Conservation (phyloP, 2,888 invertebrate species). For the Cryptocephalus primarius region DNA sequence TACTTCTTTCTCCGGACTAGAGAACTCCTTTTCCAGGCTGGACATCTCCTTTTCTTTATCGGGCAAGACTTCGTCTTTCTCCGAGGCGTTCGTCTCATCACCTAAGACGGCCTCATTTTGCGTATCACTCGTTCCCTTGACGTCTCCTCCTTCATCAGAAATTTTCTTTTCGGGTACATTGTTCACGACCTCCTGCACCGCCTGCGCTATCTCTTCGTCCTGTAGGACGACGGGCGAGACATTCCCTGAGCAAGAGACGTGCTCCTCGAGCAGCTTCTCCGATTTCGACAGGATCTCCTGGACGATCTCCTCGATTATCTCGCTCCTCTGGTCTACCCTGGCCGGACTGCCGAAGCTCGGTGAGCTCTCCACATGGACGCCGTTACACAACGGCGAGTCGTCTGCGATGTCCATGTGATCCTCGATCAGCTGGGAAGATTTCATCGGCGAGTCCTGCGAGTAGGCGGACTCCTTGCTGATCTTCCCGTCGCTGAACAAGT, state of each 20-base stretch:
- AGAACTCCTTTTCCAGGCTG: slow-evolving; percentile 21
- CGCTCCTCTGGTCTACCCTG: slow-evolving; percentile 32
- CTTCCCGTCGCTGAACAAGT: slow-evolving; percentile 50
- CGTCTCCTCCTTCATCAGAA: slow-evolving; percentile 2
- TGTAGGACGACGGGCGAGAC: slow-evolving; percentile 37
- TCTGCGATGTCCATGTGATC: slow-evolving; percentile 17
- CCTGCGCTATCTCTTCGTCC: slow-evolving; percentile 44
- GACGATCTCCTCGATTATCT: slow-evolving; percentile 42
- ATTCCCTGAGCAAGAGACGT: slow-evolving; percentile 15
- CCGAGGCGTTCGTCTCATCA: not conserved
- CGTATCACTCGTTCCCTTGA: not conserved
- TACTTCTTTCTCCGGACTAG: slow-evolving; percentile 45
- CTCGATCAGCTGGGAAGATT: slow-evolving; percentile 24
- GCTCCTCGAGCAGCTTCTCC: slow-evolving; percentile 40
- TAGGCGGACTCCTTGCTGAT: slow-evolving; percentile 49
- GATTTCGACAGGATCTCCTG: slow-evolving; percentile 42
- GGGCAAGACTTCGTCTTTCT: not conserved
- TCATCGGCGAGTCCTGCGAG: slow-evolving; percentile 37
- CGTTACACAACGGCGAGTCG: slow-evolving; percentile 34
- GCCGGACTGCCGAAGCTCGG: slow-evolving; percentile 32
- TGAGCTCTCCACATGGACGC: slow-evolving; percentile 33
- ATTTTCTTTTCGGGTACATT: slow-evolving; percentile 8
- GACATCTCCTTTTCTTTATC: slow-evolving; percentile 1
- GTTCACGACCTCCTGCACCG: slow-evolving; percentile 43
- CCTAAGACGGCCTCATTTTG: not conserved